These are phyloP conservation scores for Dendrolimus punctatus DNA, from an alignment of 1,140 invertebrate genomes.

Conservation along the genomic window DNA sequence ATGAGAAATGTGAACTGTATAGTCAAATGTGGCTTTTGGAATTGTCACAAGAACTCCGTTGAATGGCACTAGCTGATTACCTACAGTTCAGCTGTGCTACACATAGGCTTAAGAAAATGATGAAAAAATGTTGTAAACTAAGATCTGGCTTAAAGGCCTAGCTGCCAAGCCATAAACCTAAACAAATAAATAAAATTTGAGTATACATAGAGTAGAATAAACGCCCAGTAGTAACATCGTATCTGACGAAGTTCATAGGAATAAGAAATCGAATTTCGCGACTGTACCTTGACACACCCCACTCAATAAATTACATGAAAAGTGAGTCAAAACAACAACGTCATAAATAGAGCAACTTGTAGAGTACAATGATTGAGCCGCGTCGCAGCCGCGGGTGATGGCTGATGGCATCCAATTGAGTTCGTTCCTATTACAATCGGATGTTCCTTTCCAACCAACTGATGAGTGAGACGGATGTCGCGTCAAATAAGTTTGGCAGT, in stretches of 20 bases:
- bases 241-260: slow-evolving; percentile 13
- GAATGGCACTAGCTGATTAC: too few relatives aligned
- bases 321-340: slow-evolving; percentile 31
- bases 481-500: not conserved
- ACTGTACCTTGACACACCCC: slow-evolving; percentile 16
- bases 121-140: too few relatives aligned
- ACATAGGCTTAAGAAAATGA: too few relatives aligned
- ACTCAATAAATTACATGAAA: slow-evolving; percentile 32
- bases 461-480: slow-evolving; percentile 14
- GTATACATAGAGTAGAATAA: slow-evolving; percentile 12
- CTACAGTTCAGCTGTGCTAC: too few relatives aligned
- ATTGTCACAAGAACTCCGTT: too few relatives aligned
- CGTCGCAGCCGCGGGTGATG: slow-evolving; percentile 5
- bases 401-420: slow-evolving; percentile 30
- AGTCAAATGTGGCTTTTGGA: too few relatives aligned
- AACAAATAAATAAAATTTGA: too few relatives aligned
- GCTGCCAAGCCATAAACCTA: too few relatives aligned
- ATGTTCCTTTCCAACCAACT: slow-evolving; percentile 20
- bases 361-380: slow-evolving; percentile 24
- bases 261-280: slow-evolving; percentile 36
- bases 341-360: slow-evolving; percentile 35
- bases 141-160: too few relatives aligned
- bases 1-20: too few relatives aligned
- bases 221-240: slow-evolving; percentile 9
- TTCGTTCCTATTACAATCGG: slow-evolving; percentile 26